Evolutionary conservation across 2,888 invertebrate genomes (phyloP).

Genomic region (Drosophila tripunctata): DNA sequence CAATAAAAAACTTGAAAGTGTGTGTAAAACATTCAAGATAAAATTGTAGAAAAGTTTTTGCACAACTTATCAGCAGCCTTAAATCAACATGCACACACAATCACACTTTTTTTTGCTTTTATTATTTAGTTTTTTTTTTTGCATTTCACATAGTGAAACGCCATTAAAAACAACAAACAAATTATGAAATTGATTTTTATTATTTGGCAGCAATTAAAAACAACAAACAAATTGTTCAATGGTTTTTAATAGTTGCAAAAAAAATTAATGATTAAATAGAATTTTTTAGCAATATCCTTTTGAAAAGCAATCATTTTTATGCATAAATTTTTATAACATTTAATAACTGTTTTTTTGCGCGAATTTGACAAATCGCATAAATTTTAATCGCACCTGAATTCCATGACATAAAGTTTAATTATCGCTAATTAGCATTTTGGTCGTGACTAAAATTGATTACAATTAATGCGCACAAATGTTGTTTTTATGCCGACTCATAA

Average conservation of each 20-base stretch:
- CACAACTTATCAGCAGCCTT: conserved; percentile 18
- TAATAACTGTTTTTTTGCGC: conserved; percentile 5
- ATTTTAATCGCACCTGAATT: conserved; percentile 35
- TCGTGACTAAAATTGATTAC: conserved; percentile 27
- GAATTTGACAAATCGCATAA: conserved; percentile 25
- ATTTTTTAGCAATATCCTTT: neutral
- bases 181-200: conserved; percentile 21
- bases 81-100: conserved; percentile 9
- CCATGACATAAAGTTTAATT: conserved; percentile 54
- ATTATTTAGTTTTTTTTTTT: neutral
- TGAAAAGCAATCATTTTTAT: conserved; percentile 1
- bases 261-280: conserved; percentile 8
- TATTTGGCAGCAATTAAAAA: conserved; percentile 18
- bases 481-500: conserved; percentile 24
- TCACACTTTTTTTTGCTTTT: neutral
- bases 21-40: conserved; percentile 56
- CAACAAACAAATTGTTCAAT: conserved; percentile 27
- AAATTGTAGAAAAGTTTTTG: conserved; percentile 19
- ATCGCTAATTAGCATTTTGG: conserved; percentile 49
- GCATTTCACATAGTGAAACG: neutral
- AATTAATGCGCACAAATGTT: conserved; percentile 31
- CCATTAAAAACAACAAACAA: conserved; percentile 17
- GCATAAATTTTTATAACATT: conserved; percentile 3
- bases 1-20: conserved; percentile 62
- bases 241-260: conserved; percentile 1